Evolutionary conservation across 1,140 invertebrate genomes (phyloP).

Genomic region (Nephila pilipes): DNA sequence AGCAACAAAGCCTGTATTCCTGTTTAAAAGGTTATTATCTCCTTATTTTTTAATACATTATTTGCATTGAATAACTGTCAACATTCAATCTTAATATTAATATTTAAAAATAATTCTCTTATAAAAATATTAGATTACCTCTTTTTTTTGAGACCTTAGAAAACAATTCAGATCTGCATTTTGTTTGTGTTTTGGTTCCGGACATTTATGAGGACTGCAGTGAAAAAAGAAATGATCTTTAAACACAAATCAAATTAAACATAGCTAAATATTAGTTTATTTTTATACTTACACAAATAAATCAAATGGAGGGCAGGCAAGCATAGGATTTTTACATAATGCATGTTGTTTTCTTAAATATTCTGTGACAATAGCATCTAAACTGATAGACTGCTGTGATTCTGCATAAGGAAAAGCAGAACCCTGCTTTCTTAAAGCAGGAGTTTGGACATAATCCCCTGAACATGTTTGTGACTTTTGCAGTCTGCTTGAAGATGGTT

Average conservation of each 20-base stretch:
- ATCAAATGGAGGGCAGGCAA: slow-evolving; percentile 84
- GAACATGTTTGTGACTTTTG: slow-evolving; percentile 77
- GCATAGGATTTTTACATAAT: slow-evolving; percentile 83
- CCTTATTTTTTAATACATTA: too few species aligned
- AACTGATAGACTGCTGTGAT: slow-evolving; percentile 84
- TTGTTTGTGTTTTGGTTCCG: slow-evolving; percentile 89
- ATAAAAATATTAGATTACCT: slow-evolving; percentile 77
- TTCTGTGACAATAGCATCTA: slow-evolving; percentile 96
- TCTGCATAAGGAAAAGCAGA: slow-evolving; percentile 28
- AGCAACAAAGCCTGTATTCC: too few species aligned
- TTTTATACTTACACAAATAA: slow-evolving; percentile 80
- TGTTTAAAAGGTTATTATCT: too few species aligned
- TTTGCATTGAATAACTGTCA: too few species aligned
- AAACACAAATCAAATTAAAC: neutral
- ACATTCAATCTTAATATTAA: too few species aligned
- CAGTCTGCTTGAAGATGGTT: slow-evolving; percentile 21
- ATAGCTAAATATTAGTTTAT: neutral
- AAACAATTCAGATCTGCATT: slow-evolving; percentile 87
- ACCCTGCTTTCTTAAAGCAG: slow-evolving; percentile 76
- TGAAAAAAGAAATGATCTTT: slow-evolving; percentile 19
- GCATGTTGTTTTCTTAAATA: slow-evolving; percentile 94
- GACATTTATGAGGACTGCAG: slow-evolving; percentile 93
- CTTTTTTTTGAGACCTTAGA: slow-evolving; percentile 80
- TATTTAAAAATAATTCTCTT: too few species aligned
- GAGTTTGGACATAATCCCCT: slow-evolving; percentile 78